Base-by-base conservation (phyloP, 53 echinoderm and acorn worm genomes). In the Henricia sp. region DNA sequence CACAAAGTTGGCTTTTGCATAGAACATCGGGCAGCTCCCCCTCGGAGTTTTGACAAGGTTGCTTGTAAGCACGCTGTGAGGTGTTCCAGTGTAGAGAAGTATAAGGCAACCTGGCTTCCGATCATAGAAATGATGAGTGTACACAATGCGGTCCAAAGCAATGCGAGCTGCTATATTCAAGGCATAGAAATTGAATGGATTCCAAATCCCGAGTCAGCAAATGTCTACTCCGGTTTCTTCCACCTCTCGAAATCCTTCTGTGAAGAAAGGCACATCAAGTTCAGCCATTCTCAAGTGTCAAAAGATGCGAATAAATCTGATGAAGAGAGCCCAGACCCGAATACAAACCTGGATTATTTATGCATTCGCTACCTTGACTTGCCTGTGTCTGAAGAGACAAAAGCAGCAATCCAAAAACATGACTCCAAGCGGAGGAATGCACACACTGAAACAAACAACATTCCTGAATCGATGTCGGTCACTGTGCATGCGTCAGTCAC, bases 21-120 rank as follows among this genome's bases (percentile, higher is more conserved):
- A 29, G 95, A 95, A 76, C 95, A 95, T 64, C 88, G 95, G 13
- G 85, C 58, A 14, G 52, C 75, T 46, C 90, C 95, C 16, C 70
- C 88, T 8, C 55, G 30, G 25, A 88, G 90, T 72, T 95, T 95
- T 65, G 68, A 85, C 27, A 82, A 55, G 35, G 80, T 91, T 11
- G 91, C 90, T 5, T 73, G 82, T 40, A 83, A 71, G 53, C 83
- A 77, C 21, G 87, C 84, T 11, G 62, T 64, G 0, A 69, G 38
- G 69, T 72, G 71, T 69, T 71, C 64, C 10, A 74, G 20, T 29
- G 67, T 93, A 14, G 43, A 66, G 24, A 67, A 50, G 2, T 96
- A 96, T 70, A 75, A 93, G 44, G 68, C 86, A 25, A 48, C 75
- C 19, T 96, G 93, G 93, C 64, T 91, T 9, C 91, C 93, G 3